Base-by-base conservation (phyloP, 1,140 invertebrate species). In the Drosophila kanapiae region DNA sequence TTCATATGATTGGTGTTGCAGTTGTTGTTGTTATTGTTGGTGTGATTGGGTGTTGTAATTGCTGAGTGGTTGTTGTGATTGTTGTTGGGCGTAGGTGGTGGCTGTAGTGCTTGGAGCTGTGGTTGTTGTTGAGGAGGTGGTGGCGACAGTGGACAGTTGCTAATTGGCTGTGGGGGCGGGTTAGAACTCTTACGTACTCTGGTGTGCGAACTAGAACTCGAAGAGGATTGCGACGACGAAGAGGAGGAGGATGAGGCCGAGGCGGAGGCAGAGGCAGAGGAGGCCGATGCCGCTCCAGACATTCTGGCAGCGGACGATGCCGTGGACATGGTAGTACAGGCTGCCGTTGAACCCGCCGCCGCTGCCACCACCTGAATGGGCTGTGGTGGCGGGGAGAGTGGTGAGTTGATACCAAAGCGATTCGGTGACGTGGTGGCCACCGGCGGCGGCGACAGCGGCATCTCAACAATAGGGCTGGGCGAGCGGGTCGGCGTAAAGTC, bases 381-480 rank as follows among this genome's bases (percentile, higher is more conserved):
- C 29, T 92, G 91, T 7, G 91, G 91, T 2, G 91, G 91, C 38
- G 92, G 91, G 29, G 91, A 92, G 13, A 92, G 47, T 6, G 92
- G 85, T 7, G 80, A 75, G 18, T 23, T 69, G 33, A 54, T 37
- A 1, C 74, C 63, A 14, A 78, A 78, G 49, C 56, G 75, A 80
- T 43, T 68, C 56, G 35, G 67, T n/a, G 91, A 75, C 14, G 86
- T 75, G 58, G 61, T 63, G 33, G 74, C 75, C 18, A 76, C 71
- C n/a, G 94, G 93, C 27, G 92, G 93, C 64, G 93, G 92, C 14
- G 88, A 92, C 18, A 93, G 82, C 35, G 93, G 92, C 85, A 92
- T 91, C 67, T 93, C 91, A 1, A 92, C 82, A 53, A 92, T 92
- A 63, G 92, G 93, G 63, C 91, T 92, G 29, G 92, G 92, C 48